Percentiles rank a stretch among this genome's conserved stretches.
Evolutionary conservation across 2,888 invertebrate genomes (phyloP).

Genomic region (Clostera curtula): DNA sequence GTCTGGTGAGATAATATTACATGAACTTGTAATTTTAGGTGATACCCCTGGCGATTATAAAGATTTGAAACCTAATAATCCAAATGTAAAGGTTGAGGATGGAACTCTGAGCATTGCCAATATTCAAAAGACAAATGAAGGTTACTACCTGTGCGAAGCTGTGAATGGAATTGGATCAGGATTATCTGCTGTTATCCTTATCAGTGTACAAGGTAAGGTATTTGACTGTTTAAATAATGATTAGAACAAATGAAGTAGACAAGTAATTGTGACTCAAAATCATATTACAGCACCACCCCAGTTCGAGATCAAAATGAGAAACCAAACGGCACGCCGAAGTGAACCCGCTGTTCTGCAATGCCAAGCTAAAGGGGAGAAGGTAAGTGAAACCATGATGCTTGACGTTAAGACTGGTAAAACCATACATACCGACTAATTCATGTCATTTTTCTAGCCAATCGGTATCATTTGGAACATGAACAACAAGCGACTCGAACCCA

Average conservation of each 20-base stretch:
- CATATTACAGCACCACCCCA: constrained; percentile 88
- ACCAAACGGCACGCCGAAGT: constrained; percentile 92
- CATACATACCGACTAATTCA: constrained; percentile 3
- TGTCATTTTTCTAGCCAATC: constrained; percentile 77
- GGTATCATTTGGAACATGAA: constrained; percentile 97
- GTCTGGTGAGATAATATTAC: no score
- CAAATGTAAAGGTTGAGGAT: constrained; percentile 94
- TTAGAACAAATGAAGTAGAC: neutral
- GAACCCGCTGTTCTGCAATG: constrained; percentile 94
- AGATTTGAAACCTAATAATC: constrained; percentile 92
- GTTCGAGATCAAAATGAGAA: constrained; percentile 92
- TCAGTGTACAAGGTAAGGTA: constrained; percentile 90
- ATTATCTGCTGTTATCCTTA: constrained; percentile 93
- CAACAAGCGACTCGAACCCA: constrained; percentile 92
- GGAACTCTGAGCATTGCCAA: constrained; percentile 93
- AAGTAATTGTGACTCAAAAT: constrained; percentile 14
- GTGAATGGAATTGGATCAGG: constrained; percentile 97
- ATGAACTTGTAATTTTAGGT: constrained; percentile 73
- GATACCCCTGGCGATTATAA: constrained; percentile 95
- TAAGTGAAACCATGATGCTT: constrained; percentile 15
- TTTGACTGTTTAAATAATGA: constrained; percentile 1
- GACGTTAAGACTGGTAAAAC: neutral
- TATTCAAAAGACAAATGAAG: constrained; percentile 94
- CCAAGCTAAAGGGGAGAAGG: constrained; percentile 93
- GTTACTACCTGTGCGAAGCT: constrained; percentile 96